Percentiles rank a stretch among this genome's conserved stretches.
Conservation (phyloP, 2,888 invertebrate species). For the Heliothis peltigera region DNA sequence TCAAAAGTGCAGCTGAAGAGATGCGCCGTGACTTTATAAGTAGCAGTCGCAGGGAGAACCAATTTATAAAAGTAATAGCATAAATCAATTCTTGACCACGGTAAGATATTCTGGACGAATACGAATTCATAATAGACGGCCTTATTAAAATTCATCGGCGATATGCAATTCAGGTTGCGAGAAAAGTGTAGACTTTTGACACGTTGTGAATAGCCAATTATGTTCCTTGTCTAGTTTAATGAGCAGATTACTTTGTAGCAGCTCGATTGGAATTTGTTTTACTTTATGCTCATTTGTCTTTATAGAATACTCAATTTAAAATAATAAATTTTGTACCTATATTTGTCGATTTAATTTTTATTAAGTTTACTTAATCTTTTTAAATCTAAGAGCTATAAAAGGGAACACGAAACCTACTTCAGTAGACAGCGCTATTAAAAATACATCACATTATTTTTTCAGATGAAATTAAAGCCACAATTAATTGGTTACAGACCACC, state of each 20-base stretch:
- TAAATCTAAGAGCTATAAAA: no score
- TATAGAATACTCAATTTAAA: background rate
- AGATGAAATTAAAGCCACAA: slow-evolving; percentile 80
- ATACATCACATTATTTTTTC: slow-evolving; percentile 59
- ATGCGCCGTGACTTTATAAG: slow-evolving; percentile 56
- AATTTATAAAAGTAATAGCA: slow-evolving; percentile 76
- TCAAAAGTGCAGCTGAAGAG: slow-evolving; percentile 46
- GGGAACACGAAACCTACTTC: no score
- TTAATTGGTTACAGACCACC: slow-evolving; percentile 87
- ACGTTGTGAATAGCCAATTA: slow-evolving; percentile 62
- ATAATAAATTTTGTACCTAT: no score
- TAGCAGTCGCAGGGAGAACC: slow-evolving; percentile 65
- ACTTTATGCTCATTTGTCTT: background rate
- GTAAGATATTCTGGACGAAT: slow-evolving; percentile 73
- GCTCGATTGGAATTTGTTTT: background rate
- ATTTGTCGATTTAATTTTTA: no score
- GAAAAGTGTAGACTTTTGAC: slow-evolving; percentile 68
- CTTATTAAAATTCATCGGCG: slow-evolving; percentile 77
- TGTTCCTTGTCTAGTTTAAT: slow-evolving; percentile 36
- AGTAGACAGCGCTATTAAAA: slow-evolving; percentile 20
- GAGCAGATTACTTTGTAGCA: slow-evolving; percentile 40
- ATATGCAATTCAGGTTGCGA: slow-evolving; percentile 72
- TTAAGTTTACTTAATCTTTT: no score
- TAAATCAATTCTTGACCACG: slow-evolving; percentile 78
- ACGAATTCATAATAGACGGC: slow-evolving; percentile 74